Evolutionary conservation across 2,888 invertebrate genomes (phyloP).

Genomic region (Conus canariensis): DNA sequence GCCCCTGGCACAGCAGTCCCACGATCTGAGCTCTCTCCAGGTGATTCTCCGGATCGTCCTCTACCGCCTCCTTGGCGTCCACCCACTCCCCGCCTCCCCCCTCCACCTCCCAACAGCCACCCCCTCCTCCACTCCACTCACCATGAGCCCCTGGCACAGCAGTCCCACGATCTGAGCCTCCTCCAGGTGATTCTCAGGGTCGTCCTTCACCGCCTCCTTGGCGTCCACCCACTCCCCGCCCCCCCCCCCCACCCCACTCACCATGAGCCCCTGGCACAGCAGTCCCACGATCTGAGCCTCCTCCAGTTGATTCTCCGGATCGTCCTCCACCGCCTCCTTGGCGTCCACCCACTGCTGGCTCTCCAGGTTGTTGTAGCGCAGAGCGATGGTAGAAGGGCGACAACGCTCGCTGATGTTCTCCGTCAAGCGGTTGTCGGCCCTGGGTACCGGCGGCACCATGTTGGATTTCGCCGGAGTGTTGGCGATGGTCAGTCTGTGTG

Average conservation of each 20-base stretch:
- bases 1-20: conserved; percentile 63
- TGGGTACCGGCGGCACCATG: conserved; percentile 52
- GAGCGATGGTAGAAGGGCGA: conserved; percentile 69
- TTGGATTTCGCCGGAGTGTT: not conserved
- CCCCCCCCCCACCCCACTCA: conserved; percentile 45
- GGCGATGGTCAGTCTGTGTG: not conserved
- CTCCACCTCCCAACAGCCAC: not conserved
- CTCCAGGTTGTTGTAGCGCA: conserved; percentile 68
- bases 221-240: not conserved
- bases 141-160: conserved; percentile 69
- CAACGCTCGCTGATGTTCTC: conserved; percentile 69
- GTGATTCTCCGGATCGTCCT: conserved; percentile 60
- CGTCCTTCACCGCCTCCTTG: not conserved
- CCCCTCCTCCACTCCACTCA: conserved; percentile 31
- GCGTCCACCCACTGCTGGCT: conserved; percentile 74
- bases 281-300: conserved; percentile 65
- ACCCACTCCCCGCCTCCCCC: conserved; percentile 58
- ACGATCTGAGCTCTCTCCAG: conserved; percentile 62
- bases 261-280: conserved; percentile 69
- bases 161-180: conserved; percentile 58
- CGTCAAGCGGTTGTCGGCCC: conserved; percentile 56
- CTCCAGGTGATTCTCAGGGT: not conserved
- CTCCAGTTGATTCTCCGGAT: conserved; percentile 51
- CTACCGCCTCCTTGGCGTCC: conserved; percentile 71
- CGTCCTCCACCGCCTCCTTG: conserved; percentile 70